Conservation (phyloP, 2,888 invertebrate genomes). For the Meiosimyza decipiens region DNA sequence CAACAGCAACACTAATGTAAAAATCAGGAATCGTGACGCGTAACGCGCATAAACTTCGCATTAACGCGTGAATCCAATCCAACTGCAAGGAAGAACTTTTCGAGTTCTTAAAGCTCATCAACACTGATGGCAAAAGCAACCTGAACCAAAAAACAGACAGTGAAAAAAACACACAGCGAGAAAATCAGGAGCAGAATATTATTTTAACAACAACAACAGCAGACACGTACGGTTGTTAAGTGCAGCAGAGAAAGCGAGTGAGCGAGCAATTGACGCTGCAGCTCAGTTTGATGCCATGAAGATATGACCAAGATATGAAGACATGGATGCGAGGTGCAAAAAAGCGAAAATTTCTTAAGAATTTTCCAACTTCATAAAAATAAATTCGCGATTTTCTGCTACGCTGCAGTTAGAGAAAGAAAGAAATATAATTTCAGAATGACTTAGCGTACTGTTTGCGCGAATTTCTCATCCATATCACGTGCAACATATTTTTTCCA, state of each 20-base stretch:
- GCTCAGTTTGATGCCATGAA: background rate
- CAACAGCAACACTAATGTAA: too few relatives aligned
- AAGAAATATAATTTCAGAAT: too few relatives aligned
- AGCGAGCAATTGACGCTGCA: slow-evolving; percentile 24
- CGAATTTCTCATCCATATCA: slow-evolving; percentile 48
- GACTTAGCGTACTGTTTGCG: background rate
- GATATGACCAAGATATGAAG: background rate
- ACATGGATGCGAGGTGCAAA: background rate
- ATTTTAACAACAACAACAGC: slow-evolving; percentile 12
- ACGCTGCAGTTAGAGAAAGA: background rate
- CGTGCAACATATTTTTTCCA: slow-evolving; percentile 64
- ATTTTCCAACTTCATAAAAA: slow-evolving; percentile 26
- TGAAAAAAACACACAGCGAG: too few relatives aligned
- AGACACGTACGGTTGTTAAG: background rate
- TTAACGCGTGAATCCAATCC: too few relatives aligned
- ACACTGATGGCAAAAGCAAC: slow-evolving; percentile 6
- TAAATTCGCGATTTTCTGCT: slow-evolving; percentile 17
- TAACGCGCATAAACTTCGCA: too few relatives aligned
- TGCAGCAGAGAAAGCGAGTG: slow-evolving; percentile 11
- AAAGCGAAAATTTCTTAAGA: background rate
- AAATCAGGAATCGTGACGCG: too few relatives aligned
- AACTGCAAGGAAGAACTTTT: too few relatives aligned
- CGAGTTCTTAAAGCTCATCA: background rate
- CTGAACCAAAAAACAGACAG: background rate
- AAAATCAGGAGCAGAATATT: background rate